Evolutionary conservation across 2,797 vertebrate genomes (phyloP).

Genomic region (Sebastiscus tertius): DNA sequence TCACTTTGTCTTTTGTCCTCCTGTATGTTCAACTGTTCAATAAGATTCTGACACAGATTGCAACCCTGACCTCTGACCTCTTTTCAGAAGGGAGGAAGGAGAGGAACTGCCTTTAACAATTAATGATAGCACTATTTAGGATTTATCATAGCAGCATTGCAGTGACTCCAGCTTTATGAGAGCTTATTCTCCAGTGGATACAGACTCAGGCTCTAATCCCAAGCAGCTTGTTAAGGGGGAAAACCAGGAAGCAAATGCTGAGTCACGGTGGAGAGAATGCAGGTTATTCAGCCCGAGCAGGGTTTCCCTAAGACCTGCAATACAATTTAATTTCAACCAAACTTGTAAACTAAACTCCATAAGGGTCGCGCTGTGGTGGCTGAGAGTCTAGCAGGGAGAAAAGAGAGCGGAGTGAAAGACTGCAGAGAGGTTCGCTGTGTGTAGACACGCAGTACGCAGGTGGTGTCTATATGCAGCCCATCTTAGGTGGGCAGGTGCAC

Average conservation of each 20-base stretch:
- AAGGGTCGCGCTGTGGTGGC: not conserved
- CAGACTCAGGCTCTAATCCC: constrained; percentile 36
- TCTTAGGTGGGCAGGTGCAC: constrained; percentile 63
- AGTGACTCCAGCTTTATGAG: constrained; percentile 18
- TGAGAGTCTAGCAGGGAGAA: constrained; percentile 3
- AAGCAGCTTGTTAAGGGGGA: constrained; percentile 28
- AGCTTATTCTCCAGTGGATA: constrained; percentile 40
- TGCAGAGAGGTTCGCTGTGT: constrained; percentile 28
- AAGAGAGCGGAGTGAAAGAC: constrained; percentile 14
- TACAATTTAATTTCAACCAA: constrained; percentile 23
- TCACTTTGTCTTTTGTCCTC: not conserved
- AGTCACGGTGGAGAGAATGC: constrained; percentile 55
- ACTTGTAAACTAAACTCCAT: constrained; percentile 7
- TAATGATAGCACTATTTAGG: constrained; percentile 13
- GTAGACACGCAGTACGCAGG: constrained; percentile 42
- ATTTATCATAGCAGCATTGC: constrained; percentile 4
- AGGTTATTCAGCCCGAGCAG: constrained; percentile 37
- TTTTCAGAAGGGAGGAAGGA: not conserved
- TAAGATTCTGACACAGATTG: not conserved
- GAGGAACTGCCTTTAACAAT: not conserved
- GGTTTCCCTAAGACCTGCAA: constrained; percentile 36
- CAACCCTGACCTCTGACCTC: not conserved
- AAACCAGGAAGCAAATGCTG: constrained; percentile 55
- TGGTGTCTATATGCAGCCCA: constrained; percentile 62
- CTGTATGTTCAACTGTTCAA: not conserved